Evolutionary conservation across 2,113 vertebrate species (phyloP), one percentile per base, ranked within the genome.

Genomic region (Strigops habroptila): DNA sequence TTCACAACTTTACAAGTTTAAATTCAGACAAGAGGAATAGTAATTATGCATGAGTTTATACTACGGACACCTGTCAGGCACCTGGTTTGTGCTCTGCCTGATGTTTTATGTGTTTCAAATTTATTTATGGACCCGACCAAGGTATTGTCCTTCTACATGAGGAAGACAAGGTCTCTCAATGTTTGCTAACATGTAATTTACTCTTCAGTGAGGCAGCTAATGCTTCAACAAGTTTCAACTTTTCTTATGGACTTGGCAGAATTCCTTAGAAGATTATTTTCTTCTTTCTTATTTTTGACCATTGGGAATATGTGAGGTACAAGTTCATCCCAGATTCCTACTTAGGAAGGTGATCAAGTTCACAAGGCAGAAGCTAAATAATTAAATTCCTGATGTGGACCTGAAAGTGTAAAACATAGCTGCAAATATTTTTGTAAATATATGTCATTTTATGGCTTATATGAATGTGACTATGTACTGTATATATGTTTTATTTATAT

Each of bases 401-500:
- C 16, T 67, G 44, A 67, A 92, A 65, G 31, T 59, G 70, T 88
- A 92, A 88, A 95, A 73, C 23, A 73, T n/a, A 93, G 87, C 64
- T 89, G 55, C 89, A 91, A 95, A 94, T 98, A 97, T 97, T 97
- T 98, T 97, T 98, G 95, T 98, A 97, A 92, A 97, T 97, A 86
- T 37, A 79, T 93, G 63, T 96, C 27, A 74, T 84, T 89, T 95
- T 71, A 86, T 91, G 83, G 89, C 79, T 91, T 93, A 43, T 91
- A 92, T 95, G 86, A 96, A 97, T 91, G 95, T 96, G 85, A 95
- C 68, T 90, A 84, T 88, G 60, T 97, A 91, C 52, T 96, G 84
- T 97, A 92, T 90, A 95, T 93, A 95, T 89, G 90, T 97, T 97
- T 96, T 97, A 98, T 98, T 98, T 98, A 98, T 97, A 93, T 98